A percentile compares a stretch with the other conserved stretches of the same genome.
These are phyloP conservation scores for Dinoponera quadriceps DNA, from an alignment of 1,140 invertebrate genomes.

Conservation along the genomic window DNA sequence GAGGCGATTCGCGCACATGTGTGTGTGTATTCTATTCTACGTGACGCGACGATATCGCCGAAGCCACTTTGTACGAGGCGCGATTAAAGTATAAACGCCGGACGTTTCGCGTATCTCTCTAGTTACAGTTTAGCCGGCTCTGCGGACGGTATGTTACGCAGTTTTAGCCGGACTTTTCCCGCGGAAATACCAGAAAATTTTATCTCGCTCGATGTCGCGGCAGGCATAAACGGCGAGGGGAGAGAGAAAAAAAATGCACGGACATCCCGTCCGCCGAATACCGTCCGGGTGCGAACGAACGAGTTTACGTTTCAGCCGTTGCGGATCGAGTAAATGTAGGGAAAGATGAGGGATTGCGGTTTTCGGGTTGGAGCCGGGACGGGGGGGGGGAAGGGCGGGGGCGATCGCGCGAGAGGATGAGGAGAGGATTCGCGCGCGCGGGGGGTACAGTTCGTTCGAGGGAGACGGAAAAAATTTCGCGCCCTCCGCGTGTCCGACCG, in stretches of 20 bases:
- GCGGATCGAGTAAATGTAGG: constrained; percentile 79
- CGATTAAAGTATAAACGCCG: constrained; percentile 29
- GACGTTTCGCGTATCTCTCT: constrained; percentile 13
- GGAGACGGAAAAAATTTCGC: constrained; percentile 71
- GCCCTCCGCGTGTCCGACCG: constrained; percentile 67
- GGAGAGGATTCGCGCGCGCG: constrained; percentile 42
- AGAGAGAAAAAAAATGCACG: constrained; percentile 43
- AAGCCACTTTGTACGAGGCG: constrained; percentile 6
- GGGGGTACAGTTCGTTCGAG: constrained; percentile 29
- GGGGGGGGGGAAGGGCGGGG: constrained; percentile 17
- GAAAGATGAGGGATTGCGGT: constrained; percentile 81
- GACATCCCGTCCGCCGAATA: constrained; percentile 53
- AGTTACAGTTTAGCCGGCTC: constrained; percentile 46
- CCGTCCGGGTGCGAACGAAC: constrained; percentile 68
- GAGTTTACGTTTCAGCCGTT: constrained; percentile 79
- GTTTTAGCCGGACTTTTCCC: constrained; percentile 57
- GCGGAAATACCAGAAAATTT: constrained; percentile 67
- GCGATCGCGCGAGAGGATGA: not conserved
- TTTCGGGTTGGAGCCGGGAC: constrained; percentile 70
- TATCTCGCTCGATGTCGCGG: constrained; percentile 71
- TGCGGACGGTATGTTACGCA: constrained; percentile 26
- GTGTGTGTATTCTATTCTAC: not conserved
- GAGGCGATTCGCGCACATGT: not conserved
- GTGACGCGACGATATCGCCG: not conserved
- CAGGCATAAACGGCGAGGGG: constrained; percentile 54